Conservation (phyloP, 2,113 vertebrate genomes). For the Nothoprocta pentlandii region DNA sequence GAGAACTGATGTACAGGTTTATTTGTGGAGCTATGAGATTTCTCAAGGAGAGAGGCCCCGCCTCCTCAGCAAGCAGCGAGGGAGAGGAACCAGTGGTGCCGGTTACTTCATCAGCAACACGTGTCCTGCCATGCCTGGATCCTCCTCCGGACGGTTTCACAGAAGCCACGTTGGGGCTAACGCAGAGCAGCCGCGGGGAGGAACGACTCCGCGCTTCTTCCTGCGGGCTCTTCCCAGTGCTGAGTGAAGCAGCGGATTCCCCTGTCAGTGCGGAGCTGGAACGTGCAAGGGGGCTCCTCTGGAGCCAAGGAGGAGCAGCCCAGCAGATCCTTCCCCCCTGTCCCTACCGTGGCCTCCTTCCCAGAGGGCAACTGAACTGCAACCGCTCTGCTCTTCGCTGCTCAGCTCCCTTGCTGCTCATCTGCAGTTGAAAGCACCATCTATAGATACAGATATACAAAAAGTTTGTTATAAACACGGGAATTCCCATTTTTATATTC, state of each 20-base stretch:
- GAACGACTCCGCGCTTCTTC: neutral
- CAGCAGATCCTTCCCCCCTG: too few relatives aligned
- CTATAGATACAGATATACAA: neutral
- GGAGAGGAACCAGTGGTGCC: neutral
- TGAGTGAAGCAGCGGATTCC: neutral
- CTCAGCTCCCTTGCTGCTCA: neutral
- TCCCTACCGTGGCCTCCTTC: neutral
- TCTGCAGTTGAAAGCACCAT: neutral
- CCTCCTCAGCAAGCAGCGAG: neutral
- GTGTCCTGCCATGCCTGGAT: neutral
- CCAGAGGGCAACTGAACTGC: neutral
- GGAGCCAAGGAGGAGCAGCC: too few relatives aligned
- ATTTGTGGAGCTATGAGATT: neutral
- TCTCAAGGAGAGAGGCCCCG: neutral
- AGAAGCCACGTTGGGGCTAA: neutral
- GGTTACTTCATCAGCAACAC: neutral
- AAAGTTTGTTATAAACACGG: neutral
- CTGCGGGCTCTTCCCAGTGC: neutral
- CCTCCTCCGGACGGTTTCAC: neutral
- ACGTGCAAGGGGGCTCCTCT: neutral
- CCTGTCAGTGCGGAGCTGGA: neutral
- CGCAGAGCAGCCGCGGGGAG: accelerated
- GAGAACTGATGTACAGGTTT: too few relatives aligned
- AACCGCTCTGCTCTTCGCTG: neutral
- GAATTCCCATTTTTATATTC: neutral